phyloP scores from a whole-genome alignment of 2,113 vertebrate genomes.

The Bubo bubo region DNA sequence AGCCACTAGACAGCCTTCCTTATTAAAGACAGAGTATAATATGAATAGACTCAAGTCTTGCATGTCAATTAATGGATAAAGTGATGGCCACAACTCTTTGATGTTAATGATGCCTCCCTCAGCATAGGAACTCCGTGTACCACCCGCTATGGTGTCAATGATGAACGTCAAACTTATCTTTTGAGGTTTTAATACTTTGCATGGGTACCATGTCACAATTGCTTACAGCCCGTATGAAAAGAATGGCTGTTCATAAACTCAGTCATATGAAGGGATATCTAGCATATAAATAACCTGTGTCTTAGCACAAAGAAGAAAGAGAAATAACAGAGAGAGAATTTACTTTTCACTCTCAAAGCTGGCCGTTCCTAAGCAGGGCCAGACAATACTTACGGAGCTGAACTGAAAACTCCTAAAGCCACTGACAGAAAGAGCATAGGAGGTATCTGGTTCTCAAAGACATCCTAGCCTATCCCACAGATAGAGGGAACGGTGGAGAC shows the following conservation, averaged over 20 bases:
- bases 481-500: neutral
- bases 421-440: neutral
- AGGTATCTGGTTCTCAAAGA: neutral
- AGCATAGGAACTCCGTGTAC: neutral
- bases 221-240: neutral
- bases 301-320: neutral
- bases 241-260: neutral
- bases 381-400: neutral
- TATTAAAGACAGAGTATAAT: neutral
- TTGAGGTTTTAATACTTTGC: neutral
- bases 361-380: neutral
- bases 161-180: neutral
- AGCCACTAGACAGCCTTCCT: neutral
- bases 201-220: rapidly evolving
- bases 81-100: neutral
- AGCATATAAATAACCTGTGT: neutral
- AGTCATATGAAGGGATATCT: neutral
- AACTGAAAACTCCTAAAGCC: neutral
- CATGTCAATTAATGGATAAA: neutral
- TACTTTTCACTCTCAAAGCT: neutral
- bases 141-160: neutral
- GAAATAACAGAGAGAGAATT: neutral
- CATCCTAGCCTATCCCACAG: neutral
- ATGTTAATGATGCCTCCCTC: neutral
- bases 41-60: neutral